Conservation (phyloP, 2,113 vertebrate genomes). For the Callaeas wilsoni region DNA sequence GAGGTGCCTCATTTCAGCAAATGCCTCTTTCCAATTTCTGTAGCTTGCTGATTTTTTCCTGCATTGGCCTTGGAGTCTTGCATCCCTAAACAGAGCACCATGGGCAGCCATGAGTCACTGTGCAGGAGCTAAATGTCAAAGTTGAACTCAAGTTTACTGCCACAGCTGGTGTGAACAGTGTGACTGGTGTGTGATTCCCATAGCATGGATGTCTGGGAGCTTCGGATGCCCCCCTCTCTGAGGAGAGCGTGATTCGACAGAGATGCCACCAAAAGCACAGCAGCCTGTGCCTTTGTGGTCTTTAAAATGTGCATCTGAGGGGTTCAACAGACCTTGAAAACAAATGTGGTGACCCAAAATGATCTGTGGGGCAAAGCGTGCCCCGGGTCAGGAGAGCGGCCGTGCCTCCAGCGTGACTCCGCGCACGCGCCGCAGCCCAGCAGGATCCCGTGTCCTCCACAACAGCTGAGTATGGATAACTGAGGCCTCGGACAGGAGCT, state of each 20-base stretch:
- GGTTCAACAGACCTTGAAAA: not conserved
- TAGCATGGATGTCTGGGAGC: constrained; percentile 30
- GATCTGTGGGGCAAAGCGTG: not conserved
- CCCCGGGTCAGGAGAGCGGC: not conserved
- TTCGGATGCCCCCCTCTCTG: not conserved
- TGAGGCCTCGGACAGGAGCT: not conserved
- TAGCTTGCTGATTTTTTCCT: not conserved
- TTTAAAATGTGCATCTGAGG: not conserved
- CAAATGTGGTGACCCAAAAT: not conserved
- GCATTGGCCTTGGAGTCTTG: constrained; percentile 25
- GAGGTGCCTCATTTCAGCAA: not conserved
- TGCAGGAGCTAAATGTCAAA: constrained; percentile 71
- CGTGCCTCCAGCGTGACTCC: not conserved
- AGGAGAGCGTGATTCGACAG: not conserved
- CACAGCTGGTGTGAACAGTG: constrained; percentile 47
- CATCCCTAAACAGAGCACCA: constrained; percentile 25
- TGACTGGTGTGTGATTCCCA: constrained; percentile 11
- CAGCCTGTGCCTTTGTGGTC: not conserved
- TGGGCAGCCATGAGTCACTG: constrained; percentile 55
- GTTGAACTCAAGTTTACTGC: constrained; percentile 63
- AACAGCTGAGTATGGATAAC: not conserved
- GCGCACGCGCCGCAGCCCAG: not conserved
- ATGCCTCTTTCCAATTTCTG: not conserved
- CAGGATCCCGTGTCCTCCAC: not conserved
- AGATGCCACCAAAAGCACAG: not conserved